These are phyloP conservation scores for Crotalus viridis DNA, from an alignment of 2,113 vertebrate genomes.

Conservation along the genomic window DNA sequence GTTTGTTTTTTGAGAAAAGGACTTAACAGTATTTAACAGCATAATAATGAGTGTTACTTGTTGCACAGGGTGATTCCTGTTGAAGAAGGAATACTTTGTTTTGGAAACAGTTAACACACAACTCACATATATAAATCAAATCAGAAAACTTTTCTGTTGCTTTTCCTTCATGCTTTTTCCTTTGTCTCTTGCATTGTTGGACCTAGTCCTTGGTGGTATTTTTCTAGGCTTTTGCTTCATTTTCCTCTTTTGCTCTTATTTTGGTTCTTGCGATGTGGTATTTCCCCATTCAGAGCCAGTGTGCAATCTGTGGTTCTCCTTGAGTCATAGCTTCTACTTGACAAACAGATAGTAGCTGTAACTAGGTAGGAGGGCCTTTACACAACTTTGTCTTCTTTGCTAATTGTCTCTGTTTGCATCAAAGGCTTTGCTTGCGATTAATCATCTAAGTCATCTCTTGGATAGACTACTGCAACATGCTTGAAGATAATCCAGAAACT, in stretches of 20 bases:
- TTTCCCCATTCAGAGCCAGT: background rate
- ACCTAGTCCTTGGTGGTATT: background rate
- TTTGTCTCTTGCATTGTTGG: background rate
- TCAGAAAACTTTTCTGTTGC: background rate
- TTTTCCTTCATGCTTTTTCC: background rate
- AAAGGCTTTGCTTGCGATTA: background rate
- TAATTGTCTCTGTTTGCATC: background rate
- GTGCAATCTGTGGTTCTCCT: background rate
- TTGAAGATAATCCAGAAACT: background rate
- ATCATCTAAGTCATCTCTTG: background rate
- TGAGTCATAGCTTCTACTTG: background rate
- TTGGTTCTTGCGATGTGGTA: background rate
- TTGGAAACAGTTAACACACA: background rate
- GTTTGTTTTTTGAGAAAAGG: background rate
- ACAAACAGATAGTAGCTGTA: background rate
- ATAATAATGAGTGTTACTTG: background rate
- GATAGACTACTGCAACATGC: background rate
- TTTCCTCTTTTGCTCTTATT: background rate
- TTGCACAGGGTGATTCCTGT: background rate
- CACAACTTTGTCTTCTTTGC: background rate
- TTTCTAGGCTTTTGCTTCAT: background rate
- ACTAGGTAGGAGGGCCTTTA: background rate
- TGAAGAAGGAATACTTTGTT: background rate
- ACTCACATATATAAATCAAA: background rate
- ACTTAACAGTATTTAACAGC: background rate